A percentile compares a stretch with the other conserved stretches of the same genome.
phyloP scores from a whole-genome alignment of 2,797 vertebrate genomes.

The Buphagus erythrorhynchus region DNA sequence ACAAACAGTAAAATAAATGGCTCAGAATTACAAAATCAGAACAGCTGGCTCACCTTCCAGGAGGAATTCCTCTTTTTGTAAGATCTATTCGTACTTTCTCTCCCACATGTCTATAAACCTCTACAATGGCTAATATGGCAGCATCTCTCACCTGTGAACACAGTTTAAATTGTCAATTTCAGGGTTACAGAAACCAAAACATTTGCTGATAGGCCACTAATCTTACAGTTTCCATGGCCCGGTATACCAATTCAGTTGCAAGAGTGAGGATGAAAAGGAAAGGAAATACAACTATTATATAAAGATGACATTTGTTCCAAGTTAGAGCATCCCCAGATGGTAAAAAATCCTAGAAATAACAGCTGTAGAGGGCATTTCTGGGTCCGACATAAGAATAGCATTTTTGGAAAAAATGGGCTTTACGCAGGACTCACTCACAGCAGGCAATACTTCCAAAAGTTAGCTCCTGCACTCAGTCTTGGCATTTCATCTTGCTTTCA shows the following conservation, averaged over 20 bases:
- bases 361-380: background rate
- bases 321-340: background rate
- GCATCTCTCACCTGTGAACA: constrained; percentile 90
- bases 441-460: background rate
- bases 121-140: constrained; percentile 86
- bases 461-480: background rate
- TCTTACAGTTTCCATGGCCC: background rate
- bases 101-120: constrained; percentile 92
- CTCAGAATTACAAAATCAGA: background rate
- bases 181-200: background rate
- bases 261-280: background rate
- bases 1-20: background rate
- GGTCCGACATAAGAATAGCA: background rate
- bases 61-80: constrained; percentile 87
- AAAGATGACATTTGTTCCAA: background rate
- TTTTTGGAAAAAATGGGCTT: background rate
- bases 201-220: background rate
- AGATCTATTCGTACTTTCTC: constrained; percentile 90
- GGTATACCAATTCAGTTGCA: background rate
- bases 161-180: background rate
- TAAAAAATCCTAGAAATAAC: background rate
- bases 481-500: background rate
- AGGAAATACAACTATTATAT: background rate
- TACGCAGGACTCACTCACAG: background rate
- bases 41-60: constrained; percentile 84